phyloP scores from a whole-genome alignment of 1,140 invertebrate genomes.

The Drosophila ficusphila region DNA sequence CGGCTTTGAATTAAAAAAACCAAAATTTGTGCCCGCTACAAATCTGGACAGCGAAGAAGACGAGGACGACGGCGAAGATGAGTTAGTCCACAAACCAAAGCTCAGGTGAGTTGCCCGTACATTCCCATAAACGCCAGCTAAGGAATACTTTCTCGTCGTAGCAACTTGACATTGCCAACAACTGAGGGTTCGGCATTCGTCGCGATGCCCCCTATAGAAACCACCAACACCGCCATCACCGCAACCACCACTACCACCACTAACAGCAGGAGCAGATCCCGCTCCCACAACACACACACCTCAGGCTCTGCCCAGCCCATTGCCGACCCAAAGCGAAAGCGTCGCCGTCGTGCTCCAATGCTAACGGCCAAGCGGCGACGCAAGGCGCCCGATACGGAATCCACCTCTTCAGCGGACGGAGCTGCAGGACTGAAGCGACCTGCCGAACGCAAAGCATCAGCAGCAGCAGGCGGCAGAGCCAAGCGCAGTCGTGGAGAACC shows the following conservation, averaged over 20 bases:
- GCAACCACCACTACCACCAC: conserved; percentile 38
- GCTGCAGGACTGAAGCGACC: neutral
- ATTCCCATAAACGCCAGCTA: neutral
- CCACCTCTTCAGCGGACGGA: conserved; percentile 7
- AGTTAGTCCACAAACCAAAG: conserved; percentile 57
- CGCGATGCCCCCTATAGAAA: conserved; percentile 45
- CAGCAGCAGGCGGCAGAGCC: neutral
- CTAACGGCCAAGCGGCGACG: conserved; percentile 50
- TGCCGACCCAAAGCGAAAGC: conserved; percentile 57
- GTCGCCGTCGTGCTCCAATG: conserved; percentile 63
- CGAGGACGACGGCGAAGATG: conserved; percentile 58
- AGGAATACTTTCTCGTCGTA: neutral
- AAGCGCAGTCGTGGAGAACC: conserved; percentile 6
- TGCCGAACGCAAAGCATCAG: conserved; percentile 14
- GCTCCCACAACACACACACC: conserved; percentile 61
- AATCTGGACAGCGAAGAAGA: conserved; percentile 65
- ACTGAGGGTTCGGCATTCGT: conserved; percentile 60
- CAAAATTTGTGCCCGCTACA: conserved; percentile 54
- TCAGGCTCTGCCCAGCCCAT: conserved; percentile 47
- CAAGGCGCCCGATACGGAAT: conserved; percentile 11
- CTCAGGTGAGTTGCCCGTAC: conserved; percentile 36
- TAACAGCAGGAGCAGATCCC: conserved; percentile 45
- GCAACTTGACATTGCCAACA: conserved; percentile 69
- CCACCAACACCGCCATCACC: conserved; percentile 28
- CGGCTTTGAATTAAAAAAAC: conserved; percentile 68